phyloP scores from a whole-genome alignment of 2,888 invertebrate genomes.

The Apotomis betuletana region DNA sequence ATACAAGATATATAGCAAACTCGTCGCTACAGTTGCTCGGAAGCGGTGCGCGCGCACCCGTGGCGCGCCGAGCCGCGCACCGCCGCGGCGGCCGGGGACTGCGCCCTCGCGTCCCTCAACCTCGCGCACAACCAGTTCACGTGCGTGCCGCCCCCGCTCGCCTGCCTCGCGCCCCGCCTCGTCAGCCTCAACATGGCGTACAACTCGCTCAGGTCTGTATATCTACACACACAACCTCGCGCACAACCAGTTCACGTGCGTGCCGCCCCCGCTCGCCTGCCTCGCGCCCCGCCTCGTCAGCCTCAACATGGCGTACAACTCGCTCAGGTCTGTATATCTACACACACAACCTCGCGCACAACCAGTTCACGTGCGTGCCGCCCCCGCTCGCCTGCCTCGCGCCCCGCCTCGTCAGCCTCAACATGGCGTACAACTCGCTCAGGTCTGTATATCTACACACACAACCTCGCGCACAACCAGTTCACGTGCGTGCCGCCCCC shows the following conservation, averaged over 20 bases:
- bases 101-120: slow-evolving; percentile 90
- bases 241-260: slow-evolving; percentile 94
- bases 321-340: slow-evolving; percentile 16
- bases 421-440: slow-evolving; percentile 88
- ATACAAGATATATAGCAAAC: too few species aligned
- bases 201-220: slow-evolving; percentile 31
- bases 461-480: slow-evolving; percentile 94
- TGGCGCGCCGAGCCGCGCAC: slow-evolving; percentile 87
- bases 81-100: slow-evolving; percentile 83
- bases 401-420: slow-evolving; percentile 92
- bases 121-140: slow-evolving; percentile 96
- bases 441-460: background rate
- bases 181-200: slow-evolving; percentile 96
- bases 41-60: slow-evolving; percentile 89
- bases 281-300: slow-evolving; percentile 93
- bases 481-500: slow-evolving; percentile 94
- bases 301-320: slow-evolving; percentile 92
- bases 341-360: slow-evolving; percentile 90
- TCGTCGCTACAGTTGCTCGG: slow-evolving; percentile 75
- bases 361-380: slow-evolving; percentile 94
- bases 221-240: slow-evolving; percentile 85
- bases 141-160: slow-evolving; percentile 92
- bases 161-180: slow-evolving; percentile 94
- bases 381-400: slow-evolving; percentile 95
- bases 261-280: slow-evolving; percentile 95